These are phyloP conservation scores for Trypoxylon attenuatum DNA, from an alignment of 2,888 invertebrate genomes.

Conservation along the genomic window DNA sequence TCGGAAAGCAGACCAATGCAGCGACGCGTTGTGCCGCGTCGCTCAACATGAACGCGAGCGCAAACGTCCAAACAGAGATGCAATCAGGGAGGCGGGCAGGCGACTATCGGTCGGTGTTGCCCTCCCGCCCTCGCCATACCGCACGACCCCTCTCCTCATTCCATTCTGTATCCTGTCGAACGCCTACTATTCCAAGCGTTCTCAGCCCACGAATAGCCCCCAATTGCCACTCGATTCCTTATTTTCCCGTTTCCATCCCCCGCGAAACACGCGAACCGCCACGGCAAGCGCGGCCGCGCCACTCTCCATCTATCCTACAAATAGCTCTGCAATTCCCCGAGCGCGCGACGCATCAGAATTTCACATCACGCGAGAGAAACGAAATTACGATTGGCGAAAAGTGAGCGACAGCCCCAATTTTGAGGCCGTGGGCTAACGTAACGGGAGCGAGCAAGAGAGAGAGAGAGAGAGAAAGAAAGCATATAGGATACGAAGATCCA, in stretches of 20 bases:
- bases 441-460: no score
- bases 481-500: no score
- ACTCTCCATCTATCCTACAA: no score
- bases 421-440: neutral
- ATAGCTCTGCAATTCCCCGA: no score
- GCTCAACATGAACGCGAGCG: constrained; percentile 28
- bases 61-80: constrained; percentile 58
- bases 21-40: constrained; percentile 9
- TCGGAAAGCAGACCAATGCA: constrained; percentile 5
- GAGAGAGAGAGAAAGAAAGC: no score
- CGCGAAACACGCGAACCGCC: no score
- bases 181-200: constrained; percentile 21
- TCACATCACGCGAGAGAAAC: no score
- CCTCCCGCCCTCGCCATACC: constrained; percentile 32
- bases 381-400: neutral
- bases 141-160: neutral
- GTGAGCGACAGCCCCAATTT: neutral
- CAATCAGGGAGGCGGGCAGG: constrained; percentile 64
- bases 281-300: no score
- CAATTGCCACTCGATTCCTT: constrained; percentile 21
- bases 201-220: constrained; percentile 23
- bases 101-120: constrained; percentile 47
- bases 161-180: constrained; percentile 26
- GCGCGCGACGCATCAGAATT: neutral
- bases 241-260: constrained; percentile 1